Evolutionary conservation across 2,888 invertebrate genomes (phyloP), one percentile per base, ranked within the genome.

Genomic region (Leptinotarsa juncta): DNA sequence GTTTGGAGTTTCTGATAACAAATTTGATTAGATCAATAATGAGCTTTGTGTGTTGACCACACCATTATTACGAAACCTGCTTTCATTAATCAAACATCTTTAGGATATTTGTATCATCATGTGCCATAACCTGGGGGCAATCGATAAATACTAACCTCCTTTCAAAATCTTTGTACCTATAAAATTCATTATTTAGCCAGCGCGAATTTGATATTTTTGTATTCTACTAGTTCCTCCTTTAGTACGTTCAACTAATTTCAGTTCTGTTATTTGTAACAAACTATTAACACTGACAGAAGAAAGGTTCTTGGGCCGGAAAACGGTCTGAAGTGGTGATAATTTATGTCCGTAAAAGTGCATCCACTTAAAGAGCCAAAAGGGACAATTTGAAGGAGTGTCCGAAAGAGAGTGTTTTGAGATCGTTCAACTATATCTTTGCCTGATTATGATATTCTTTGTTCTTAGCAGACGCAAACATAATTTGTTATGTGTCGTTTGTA

Each of bases 401-500:
- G 16, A 49, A 57, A 48, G n/a, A 60, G 26, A 67, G 55, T 55
- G 49, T 55, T 55, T 42, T 42, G 42, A 50, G 65, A 67, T 48
- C 70, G 20, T 66, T 70, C 51, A 65, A 70, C 70, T 67, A 51
- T 51, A 51, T 48, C 26, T 26, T 53, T 50, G 14, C 14, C 26
- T 7, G 42, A 65, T 69, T 15, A 67, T 67, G 26, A 23, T 60
- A 18, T 50, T 53, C 70, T 71, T 74, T 71, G 70, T 74, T 69
- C 48, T 65, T 23, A 62, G 26, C 71, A 26, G 65, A 16, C 50
- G 60, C 23, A 32, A 53, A 55, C 51, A 26, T 71, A 72, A 70
- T 73, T 73, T 66, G 62, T 70, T 62, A 49, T 70, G 20, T 57
- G 23, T 57, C 14, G 15, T 75, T 73, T 70, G 53, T 75, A 42